Evolutionary conservation across 2,113 vertebrate species (phyloP).

Genomic region (Mixornis gularis): DNA sequence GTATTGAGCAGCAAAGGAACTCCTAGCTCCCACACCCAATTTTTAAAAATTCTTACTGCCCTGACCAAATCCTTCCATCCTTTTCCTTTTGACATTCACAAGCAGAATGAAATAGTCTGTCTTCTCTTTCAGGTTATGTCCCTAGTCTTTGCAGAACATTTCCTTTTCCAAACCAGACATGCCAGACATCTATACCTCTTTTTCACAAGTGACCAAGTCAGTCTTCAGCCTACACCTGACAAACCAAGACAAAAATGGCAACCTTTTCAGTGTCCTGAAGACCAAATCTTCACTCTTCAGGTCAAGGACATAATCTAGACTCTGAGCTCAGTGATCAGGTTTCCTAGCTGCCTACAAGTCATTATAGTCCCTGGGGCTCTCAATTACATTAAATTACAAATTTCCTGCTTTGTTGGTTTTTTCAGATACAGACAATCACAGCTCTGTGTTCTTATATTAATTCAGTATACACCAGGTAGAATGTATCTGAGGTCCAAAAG

Average conservation of each 20-base stretch:
- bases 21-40: not conserved
- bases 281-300: not conserved
- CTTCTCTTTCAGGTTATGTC: not conserved
- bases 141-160: not conserved
- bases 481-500: not conserved
- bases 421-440: not conserved
- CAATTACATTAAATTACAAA: not conserved
- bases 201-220: not conserved
- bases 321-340: not conserved
- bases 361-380: not conserved
- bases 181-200: not conserved
- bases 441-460: not conserved
- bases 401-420: not conserved
- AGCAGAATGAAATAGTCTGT: not conserved
- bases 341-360: not conserved
- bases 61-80: not conserved
- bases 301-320: not conserved
- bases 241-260: not conserved
- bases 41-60: not conserved
- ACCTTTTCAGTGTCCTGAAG: not conserved
- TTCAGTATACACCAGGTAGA: not conserved
- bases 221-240: not conserved
- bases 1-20: not conserved
- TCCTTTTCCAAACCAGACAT: not conserved
- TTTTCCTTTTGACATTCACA: not conserved